phyloP scores from a whole-genome alignment of 2,888 invertebrate species.

The Schrankia costaestrigalis region DNA sequence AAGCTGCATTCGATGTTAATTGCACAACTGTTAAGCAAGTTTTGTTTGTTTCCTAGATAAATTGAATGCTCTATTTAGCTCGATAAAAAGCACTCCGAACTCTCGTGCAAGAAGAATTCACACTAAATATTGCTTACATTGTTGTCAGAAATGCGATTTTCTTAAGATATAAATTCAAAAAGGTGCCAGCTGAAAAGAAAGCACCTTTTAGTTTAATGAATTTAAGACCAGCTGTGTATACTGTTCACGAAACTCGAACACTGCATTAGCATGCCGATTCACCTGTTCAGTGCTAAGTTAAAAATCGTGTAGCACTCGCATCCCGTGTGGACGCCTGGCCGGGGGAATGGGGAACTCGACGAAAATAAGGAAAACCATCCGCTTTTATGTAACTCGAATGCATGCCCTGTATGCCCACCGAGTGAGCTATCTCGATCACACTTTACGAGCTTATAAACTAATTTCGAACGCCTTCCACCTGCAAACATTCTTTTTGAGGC shows the following conservation, averaged over 20 bases:
- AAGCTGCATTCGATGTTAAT: conserved; percentile 40
- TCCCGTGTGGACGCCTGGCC: conserved; percentile 52
- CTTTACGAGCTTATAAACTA: conserved; percentile 25
- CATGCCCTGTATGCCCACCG: conserved; percentile 44
- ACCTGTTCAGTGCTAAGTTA: conserved; percentile 67
- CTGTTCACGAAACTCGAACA: conserved; percentile 38
- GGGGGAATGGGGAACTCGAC: conserved; percentile 45
- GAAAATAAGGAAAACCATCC: conserved; percentile 57
- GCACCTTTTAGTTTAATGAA: conserved; percentile 32
- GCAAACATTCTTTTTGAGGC: conserved; percentile 38
- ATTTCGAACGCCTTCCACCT: conserved; percentile 22
- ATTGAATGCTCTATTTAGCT: conserved; percentile 19
- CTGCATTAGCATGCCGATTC: conserved; percentile 56
- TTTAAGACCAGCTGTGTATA: conserved; percentile 29
- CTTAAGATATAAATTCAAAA: conserved; percentile 7
- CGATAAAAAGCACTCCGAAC: conserved; percentile 24
- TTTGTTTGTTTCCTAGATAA: conserved; percentile 33
- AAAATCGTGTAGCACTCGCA: conserved; percentile 66
- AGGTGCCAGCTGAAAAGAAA: conserved; percentile 7
- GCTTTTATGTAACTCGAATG: conserved; percentile 51
- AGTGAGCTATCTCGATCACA: conserved; percentile 9
- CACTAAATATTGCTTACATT: conserved; percentile 9
- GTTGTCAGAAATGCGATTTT: conserved; percentile 5
- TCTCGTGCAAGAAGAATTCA: conserved; percentile 8
- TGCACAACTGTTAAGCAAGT: conserved; percentile 38